A percentile compares a stretch with the other conserved stretches of the same genome.
Evolutionary conservation across 1,140 invertebrate genomes (phyloP).

Genomic region (Orius laevigatus): DNA sequence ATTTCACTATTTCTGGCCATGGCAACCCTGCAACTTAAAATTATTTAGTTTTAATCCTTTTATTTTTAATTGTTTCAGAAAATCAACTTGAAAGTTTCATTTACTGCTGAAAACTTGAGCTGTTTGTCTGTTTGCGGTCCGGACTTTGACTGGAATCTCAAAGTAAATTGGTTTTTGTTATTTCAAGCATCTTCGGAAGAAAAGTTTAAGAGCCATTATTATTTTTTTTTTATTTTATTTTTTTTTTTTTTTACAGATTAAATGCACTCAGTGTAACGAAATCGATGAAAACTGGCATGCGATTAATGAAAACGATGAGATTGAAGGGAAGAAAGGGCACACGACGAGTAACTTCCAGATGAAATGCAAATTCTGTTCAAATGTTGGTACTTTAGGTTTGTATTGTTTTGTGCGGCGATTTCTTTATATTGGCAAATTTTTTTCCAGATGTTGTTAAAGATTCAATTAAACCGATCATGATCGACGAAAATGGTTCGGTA

Average conservation of each 20-base stretch:
- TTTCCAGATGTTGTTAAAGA: conserved; percentile 13
- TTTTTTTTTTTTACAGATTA: conserved; percentile 8
- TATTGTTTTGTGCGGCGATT: not conserved
- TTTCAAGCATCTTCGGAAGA: too few relatives aligned
- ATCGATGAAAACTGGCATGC: conserved; percentile 15
- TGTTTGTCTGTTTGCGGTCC: conserved; percentile 3
- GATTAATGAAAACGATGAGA: conserved; percentile 8
- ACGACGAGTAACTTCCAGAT: conserved; percentile 14
- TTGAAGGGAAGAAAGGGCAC: conserved; percentile 8
- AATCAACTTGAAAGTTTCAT: conserved; percentile 10
- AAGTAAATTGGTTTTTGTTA: too few relatives aligned
- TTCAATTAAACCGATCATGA: conserved; percentile 11
- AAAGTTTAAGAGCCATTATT: too few relatives aligned
- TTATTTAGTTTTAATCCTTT: not conserved
- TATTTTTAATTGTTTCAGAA: conserved; percentile 8
- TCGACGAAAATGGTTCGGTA: conserved; percentile 6
- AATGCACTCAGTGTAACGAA: conserved; percentile 13
- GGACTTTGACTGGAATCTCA: conserved; percentile 9
- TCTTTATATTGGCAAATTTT: too few relatives aligned
- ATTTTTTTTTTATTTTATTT: not conserved
- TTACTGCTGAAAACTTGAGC: conserved; percentile 11
- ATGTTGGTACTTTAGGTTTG: conserved; percentile 11
- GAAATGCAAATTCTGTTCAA: conserved; percentile 17
- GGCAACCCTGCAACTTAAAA: too few relatives aligned
- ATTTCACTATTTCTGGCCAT: too few relatives aligned